Percentiles rank a stretch among this genome's conserved stretches.
These are phyloP conservation scores for Lacanobia wlatinum DNA, from an alignment of 2,888 invertebrate genomes.

Conservation along the genomic window DNA sequence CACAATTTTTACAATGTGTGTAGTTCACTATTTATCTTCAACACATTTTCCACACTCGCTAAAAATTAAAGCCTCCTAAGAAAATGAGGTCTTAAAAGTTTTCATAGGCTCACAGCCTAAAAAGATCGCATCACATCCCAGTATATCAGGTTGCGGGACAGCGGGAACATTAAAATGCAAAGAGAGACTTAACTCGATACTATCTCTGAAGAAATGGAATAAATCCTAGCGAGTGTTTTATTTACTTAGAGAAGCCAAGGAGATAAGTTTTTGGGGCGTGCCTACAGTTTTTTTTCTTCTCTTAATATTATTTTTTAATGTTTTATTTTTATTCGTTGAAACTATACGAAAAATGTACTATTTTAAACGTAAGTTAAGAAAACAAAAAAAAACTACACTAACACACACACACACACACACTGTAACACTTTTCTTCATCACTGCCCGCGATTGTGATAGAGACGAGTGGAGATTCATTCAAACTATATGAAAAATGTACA, in stretches of 20 bases:
- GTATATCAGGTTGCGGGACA: constrained; percentile 65
- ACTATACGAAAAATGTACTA: too few species aligned
- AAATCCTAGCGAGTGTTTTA: constrained; percentile 55
- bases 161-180: constrained; percentile 74
- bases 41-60: not conserved
- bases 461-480: too few species aligned
- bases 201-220: constrained; percentile 55
- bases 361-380: too few species aligned
- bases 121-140: constrained; percentile 63
- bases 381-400: too few species aligned
- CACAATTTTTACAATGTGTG: too few species aligned
- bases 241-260: constrained; percentile 44
- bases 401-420: too few species aligned
- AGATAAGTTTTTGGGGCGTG: not conserved
- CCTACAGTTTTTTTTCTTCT: not conserved
- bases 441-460: too few species aligned
- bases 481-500: too few species aligned
- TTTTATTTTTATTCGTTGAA: too few species aligned
- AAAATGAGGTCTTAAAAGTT: constrained; percentile 31
- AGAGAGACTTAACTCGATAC: constrained; percentile 71
- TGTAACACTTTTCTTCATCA: too few species aligned
- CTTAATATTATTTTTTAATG: too few species aligned
- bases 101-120: constrained; percentile 42
- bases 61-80: constrained; percentile 13
- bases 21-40: too few species aligned